Conservation (phyloP, 2,797 vertebrate species). For the Calcarius lapponicus region DNA sequence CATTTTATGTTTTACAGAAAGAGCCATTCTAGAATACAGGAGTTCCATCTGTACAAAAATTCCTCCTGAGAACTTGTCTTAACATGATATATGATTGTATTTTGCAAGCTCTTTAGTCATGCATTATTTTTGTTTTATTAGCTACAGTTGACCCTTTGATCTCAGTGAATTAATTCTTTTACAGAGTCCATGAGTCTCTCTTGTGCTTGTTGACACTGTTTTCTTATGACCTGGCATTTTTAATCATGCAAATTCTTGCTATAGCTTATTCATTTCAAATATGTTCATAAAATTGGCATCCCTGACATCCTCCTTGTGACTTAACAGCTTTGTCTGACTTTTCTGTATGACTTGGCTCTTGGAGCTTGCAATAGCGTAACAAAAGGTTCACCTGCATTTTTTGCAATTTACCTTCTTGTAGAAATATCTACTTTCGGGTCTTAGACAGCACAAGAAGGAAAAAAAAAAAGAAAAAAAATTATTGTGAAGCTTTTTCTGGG, state of each 20-base stretch:
- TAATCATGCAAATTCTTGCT: not conserved
- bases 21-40: not conserved
- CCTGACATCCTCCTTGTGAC: not conserved
- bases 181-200: not conserved
- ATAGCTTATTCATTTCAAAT: not conserved
- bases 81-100: not conserved
- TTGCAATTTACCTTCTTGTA: not conserved
- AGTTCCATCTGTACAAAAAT: not conserved
- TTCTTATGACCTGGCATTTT: not conserved
- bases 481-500: not conserved
- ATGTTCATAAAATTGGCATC: not conserved
- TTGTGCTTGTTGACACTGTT: not conserved
- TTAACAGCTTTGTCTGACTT: not conserved
- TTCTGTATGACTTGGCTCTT: not conserved
- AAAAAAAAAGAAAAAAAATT: not conserved
- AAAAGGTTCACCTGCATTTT: not conserved
- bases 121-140: conserved; percentile 20
- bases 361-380: not conserved
- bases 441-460: not conserved
- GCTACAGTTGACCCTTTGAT: conserved; percentile 24
- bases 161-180: not conserved
- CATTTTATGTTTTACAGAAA: not conserved
- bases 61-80: not conserved
- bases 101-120: conserved; percentile 25
- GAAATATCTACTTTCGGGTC: not conserved